A percentile compares a stretch with the other conserved stretches of the same genome.
Conservation (phyloP, 2,113 vertebrate genomes). For the Polypterus bichir region DNA sequence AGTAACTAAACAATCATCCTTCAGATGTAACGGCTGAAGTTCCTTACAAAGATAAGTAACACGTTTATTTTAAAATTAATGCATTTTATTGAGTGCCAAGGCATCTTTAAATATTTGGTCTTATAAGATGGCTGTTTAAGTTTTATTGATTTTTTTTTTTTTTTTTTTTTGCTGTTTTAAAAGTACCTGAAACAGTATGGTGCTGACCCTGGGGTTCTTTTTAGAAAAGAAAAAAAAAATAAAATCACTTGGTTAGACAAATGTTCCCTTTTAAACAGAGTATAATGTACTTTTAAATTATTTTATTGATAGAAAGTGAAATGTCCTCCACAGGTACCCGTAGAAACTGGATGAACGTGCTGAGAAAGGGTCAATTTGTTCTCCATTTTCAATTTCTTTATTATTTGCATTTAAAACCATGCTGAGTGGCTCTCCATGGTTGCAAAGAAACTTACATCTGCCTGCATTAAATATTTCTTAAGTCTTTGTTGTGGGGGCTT, state of each 20-base stretch:
- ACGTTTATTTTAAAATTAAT: too few relatives aligned
- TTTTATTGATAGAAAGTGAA: conserved; percentile 89
- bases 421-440: conserved; percentile 62
- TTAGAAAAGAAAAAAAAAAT: conserved; percentile 26
- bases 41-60: too few relatives aligned
- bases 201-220: conserved; percentile 79
- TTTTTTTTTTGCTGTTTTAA: conserved; percentile 53
- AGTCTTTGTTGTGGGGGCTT: conserved; percentile 51
- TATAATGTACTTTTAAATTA: conserved; percentile 97
- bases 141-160: conserved; percentile 46
- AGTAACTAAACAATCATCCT: too few relatives aligned
- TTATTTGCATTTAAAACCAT: conserved; percentile 72
- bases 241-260: conserved; percentile 97
- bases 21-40: too few relatives aligned
- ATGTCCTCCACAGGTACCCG: conserved; percentile 85
- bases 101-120: conserved; percentile 51
- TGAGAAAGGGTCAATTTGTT: conserved; percentile 96
- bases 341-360: conserved; percentile 77
- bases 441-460: conserved; percentile 66
- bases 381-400: conserved; percentile 90
- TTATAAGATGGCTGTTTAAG: conserved; percentile 46
- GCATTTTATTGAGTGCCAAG: too few relatives aligned
- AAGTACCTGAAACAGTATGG: conserved; percentile 61
- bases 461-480: conserved; percentile 56
- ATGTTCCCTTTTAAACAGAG: conserved; percentile 87